Conservation (phyloP, 2,888 invertebrate species). For the Cantharis rufa region DNA sequence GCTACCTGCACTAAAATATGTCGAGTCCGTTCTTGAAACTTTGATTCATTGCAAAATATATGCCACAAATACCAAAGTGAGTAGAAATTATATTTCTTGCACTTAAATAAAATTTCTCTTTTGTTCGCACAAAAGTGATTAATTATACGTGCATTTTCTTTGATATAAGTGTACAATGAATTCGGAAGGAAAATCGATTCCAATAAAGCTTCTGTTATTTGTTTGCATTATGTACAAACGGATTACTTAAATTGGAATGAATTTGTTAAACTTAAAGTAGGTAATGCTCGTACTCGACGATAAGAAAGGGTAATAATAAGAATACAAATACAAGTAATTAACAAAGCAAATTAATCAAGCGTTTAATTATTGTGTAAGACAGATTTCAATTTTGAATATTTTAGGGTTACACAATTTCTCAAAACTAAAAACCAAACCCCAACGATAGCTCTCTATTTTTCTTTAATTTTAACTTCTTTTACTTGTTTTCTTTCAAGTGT, state of each 20-base stretch:
- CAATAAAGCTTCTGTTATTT: constrained; percentile 15
- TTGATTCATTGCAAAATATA: constrained; percentile 34
- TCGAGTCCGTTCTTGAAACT: constrained; percentile 34
- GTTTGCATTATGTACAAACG: constrained; percentile 14
- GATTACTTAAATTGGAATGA: constrained; percentile 6
- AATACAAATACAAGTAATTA: neutral
- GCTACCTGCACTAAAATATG: constrained; percentile 38
- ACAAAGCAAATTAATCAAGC: neutral
- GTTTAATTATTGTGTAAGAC: neutral
- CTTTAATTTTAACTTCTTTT: neutral
- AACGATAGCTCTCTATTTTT: too few relatives aligned
- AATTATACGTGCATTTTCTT: constrained; percentile 18
- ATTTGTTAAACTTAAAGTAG: constrained; percentile 5
- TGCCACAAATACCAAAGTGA: constrained; percentile 24
- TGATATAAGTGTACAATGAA: constrained; percentile 15
- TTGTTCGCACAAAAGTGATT: constrained; percentile 23
- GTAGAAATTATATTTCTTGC: constrained; percentile 20
- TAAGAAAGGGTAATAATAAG: neutral
- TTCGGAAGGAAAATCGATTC: constrained; percentile 16
- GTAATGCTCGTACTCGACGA: neutral
- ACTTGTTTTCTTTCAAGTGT: neutral
- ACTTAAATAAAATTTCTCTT: constrained; percentile 12
- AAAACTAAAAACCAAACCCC: neutral
- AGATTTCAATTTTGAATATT: neutral
- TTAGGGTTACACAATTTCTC: neutral